phyloP scores from a whole-genome alignment of 2,888 invertebrate genomes.

The Chymomyza caudatula region DNA sequence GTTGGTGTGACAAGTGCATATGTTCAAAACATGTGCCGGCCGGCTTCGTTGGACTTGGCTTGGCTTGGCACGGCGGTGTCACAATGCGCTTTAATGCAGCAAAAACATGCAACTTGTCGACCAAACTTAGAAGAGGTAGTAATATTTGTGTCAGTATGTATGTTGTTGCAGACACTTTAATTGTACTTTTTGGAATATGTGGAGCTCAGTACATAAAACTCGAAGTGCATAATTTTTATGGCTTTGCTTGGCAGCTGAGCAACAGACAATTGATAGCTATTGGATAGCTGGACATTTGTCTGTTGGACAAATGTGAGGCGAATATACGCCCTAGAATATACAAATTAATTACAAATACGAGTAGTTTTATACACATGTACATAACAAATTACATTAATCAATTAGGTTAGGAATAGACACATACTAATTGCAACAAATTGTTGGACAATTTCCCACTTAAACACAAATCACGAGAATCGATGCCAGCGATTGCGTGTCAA shows the following conservation, averaged over 20 bases:
- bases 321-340: background rate
- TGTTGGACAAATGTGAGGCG: background rate
- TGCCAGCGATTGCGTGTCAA: slow-evolving; percentile 30
- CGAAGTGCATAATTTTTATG: slow-evolving; percentile 52
- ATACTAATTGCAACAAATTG: slow-evolving; percentile 48
- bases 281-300: background rate
- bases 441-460: slow-evolving; percentile 43
- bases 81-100: slow-evolving; percentile 61
- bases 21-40: slow-evolving; percentile 56
- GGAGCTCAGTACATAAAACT: slow-evolving; percentile 57
- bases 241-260: slow-evolving; percentile 1
- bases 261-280: background rate
- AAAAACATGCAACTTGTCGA: slow-evolving; percentile 63
- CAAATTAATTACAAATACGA: slow-evolving; percentile 12
- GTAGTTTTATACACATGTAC: slow-evolving; percentile 48
- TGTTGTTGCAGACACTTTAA: slow-evolving; percentile 53
- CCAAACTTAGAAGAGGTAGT: background rate
- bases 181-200: slow-evolving; percentile 24
- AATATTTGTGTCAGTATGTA: slow-evolving; percentile 3
- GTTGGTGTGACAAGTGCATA: slow-evolving; percentile 71
- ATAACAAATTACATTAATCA: slow-evolving; percentile 53
- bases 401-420: slow-evolving; percentile 15
- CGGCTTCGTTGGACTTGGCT: slow-evolving; percentile 12
- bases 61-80: slow-evolving; percentile 22
- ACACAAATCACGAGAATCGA: slow-evolving; percentile 17